Evolutionary conservation across 2,797 vertebrate species (phyloP), one percentile per base, ranked within the genome.

Genomic region (Myotis daubentonii): DNA sequence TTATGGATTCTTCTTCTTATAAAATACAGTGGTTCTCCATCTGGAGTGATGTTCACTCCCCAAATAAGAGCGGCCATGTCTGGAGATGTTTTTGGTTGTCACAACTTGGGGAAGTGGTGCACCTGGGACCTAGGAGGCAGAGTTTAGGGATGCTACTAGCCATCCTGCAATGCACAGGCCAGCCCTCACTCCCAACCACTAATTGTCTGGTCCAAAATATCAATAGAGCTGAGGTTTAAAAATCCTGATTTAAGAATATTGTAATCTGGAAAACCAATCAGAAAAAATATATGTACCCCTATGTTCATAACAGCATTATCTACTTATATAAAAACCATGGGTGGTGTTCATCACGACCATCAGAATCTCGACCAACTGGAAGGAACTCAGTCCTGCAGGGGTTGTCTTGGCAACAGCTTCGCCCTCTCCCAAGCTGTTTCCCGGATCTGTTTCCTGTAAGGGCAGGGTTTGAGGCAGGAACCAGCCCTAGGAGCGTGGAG

Each of bases 11-110:
- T 93, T 91, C 1, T 89, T 84, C 0, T 41, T 79, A 71, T 41
- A 87, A 87, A 97, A 76, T n/a, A 74, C 19, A 53, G 36, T 38
- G 7, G 20, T 55, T 94, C 41, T 89, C 49, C 78, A 2, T 20
- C 30, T 55, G 44, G 57, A 79, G 12, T 57, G 28, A 41, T 88
- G 65, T 53, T 51, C 85, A 28, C 23, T n/a, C 23, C 51, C 80
- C 36, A 66, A 55, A 62, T 75, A 6, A 85, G 8, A 71, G n/a
- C 25, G 4, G 30, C n/a, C 44, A n/a, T 28, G 2, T 62, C n/a
- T 79, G 25, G 87, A 87, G 36, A 49, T 3, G 12, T n/a, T 44
- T 22, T 25, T 15, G 36, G 57, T 76, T 49, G n/a, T 83, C 41
- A 71, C 28, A n/a, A 1, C 3, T 36, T 11, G 6, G 36, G 28